Conservation (phyloP, 2,113 vertebrate genomes). For the Pseudolaguvia tuberculata region DNA sequence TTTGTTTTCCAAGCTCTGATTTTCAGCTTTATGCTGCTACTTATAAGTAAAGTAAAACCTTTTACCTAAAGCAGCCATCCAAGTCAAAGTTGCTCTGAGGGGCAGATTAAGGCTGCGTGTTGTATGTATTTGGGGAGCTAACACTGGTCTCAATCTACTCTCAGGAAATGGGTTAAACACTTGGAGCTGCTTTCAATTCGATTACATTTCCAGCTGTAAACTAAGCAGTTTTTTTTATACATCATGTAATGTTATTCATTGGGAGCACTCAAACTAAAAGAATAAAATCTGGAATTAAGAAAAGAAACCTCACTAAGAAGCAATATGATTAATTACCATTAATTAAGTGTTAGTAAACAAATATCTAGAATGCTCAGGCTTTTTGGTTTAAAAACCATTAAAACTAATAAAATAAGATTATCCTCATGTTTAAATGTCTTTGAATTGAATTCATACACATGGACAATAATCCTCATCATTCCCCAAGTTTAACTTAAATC, state of each 20-base stretch:
- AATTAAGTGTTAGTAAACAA: neutral
- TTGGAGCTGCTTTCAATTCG: slow-evolving; percentile 2
- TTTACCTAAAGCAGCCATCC: neutral
- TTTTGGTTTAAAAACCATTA: neutral
- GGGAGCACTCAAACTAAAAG: neutral
- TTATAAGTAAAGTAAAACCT: neutral
- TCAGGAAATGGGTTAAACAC: neutral
- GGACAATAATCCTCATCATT: neutral
- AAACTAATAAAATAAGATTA: neutral
- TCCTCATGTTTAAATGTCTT: neutral
- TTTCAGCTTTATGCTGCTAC: neutral
- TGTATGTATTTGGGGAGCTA: neutral
- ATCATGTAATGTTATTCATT: neutral
- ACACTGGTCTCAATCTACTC: neutral
- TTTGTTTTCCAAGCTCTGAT: neutral
- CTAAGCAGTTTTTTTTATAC: neutral
- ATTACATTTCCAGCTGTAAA: neutral
- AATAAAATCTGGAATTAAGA: neutral
- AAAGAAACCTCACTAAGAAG: neutral
- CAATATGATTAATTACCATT: neutral
- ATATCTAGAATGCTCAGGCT: neutral
- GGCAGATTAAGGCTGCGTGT: neutral
- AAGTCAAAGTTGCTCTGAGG: neutral
- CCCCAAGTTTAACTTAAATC: neutral
- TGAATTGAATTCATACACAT: neutral